Percentiles rank a stretch among this genome's conserved stretches.
These are phyloP conservation scores for Eledone cirrhosa DNA, from an alignment of 2,888 invertebrate genomes.

Conservation along the genomic window DNA sequence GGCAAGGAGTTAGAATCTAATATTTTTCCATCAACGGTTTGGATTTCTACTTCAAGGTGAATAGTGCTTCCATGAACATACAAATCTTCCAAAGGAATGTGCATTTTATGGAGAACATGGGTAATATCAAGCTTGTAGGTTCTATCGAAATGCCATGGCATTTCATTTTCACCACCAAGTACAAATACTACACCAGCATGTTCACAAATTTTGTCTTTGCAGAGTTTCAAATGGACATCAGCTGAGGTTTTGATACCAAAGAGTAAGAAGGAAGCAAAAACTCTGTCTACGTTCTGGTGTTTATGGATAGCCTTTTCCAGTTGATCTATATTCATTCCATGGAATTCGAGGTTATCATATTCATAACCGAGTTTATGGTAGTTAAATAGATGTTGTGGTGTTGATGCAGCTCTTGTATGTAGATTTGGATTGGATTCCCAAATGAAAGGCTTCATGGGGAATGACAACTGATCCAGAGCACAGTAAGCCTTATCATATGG, in stretches of 20 bases:
- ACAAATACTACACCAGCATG: constrained; percentile 33
- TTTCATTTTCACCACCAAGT: constrained; percentile 35
- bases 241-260: constrained; percentile 33
- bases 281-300: constrained; percentile 27
- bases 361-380: constrained; percentile 29
- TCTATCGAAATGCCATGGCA: constrained; percentile 42
- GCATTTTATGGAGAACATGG: constrained; percentile 31
- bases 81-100: constrained; percentile 35
- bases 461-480: constrained; percentile 31
- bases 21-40: constrained; percentile 35
- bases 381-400: constrained; percentile 21
- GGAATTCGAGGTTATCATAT: constrained; percentile 34
- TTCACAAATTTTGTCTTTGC: constrained; percentile 23
- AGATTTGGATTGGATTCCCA: constrained; percentile 29
- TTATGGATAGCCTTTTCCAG: constrained; percentile 26
- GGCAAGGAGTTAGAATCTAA: constrained; percentile 16
- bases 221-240: constrained; percentile 30
- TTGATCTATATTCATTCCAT: constrained; percentile 30
- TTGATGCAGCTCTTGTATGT: constrained; percentile 1
- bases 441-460: constrained; percentile 31
- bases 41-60: constrained; percentile 32
- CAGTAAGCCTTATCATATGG: constrained; percentile 32
- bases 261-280: constrained; percentile 33
- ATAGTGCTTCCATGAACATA: constrained; percentile 30
- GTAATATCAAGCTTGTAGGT: constrained; percentile 40